Conservation (phyloP, 2,797 vertebrate genomes). For the Fundulus diaphanus region DNA sequence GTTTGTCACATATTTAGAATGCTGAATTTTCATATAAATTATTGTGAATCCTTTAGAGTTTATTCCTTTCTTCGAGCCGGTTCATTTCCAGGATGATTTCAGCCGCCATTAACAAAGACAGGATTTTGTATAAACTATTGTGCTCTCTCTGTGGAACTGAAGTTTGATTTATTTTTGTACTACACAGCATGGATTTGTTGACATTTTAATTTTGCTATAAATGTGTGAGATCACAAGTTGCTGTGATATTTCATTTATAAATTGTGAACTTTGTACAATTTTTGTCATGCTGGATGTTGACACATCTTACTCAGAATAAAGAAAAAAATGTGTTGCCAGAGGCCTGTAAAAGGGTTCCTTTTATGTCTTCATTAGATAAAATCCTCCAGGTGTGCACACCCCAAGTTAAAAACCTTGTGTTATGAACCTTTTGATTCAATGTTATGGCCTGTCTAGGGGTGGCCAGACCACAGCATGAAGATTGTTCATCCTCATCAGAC, state of each 20-base stretch:
- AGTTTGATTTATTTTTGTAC: slow-evolving; percentile 99
- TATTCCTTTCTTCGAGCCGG: slow-evolving; percentile 93
- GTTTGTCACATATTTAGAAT: slow-evolving; percentile 96
- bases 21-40: slow-evolving; percentile 98
- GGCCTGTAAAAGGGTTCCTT: slow-evolving; percentile 78
- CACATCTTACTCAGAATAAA: slow-evolving; percentile 99
- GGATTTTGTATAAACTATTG: slow-evolving; percentile 99
- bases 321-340: slow-evolving; percentile 94
- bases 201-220: slow-evolving; percentile 99
- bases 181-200: slow-evolving; percentile 99
- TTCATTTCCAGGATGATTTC: slow-evolving; percentile 97
- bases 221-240: slow-evolving; percentile 99
- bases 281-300: slow-evolving; percentile 99
- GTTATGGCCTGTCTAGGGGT: no score
- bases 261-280: slow-evolving; percentile 99
- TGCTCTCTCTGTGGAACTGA: slow-evolving; percentile 99
- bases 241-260: slow-evolving; percentile 99
- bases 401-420: neutral
- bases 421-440: neutral
- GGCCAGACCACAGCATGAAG: no score
- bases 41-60: slow-evolving; percentile 99
- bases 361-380: slow-evolving; percentile 13
- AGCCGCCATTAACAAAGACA: slow-evolving; percentile 98
- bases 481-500: no score
- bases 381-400: neutral